phyloP scores from a whole-genome alignment of 1,140 invertebrate species.

The Monochamus saltuarius region DNA sequence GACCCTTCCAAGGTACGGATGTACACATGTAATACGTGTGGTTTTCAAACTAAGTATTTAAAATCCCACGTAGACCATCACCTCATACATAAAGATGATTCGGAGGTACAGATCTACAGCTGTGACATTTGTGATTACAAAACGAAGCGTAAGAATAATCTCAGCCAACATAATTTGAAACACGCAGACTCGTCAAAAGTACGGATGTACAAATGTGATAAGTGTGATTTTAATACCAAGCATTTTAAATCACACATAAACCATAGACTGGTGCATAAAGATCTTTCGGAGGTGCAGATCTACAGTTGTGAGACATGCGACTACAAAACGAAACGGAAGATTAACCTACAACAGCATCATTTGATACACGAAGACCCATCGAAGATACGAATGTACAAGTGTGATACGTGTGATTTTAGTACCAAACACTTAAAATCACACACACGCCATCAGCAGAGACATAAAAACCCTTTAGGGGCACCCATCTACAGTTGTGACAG shows the following conservation, averaged over 20 bases:
- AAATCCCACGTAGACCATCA: constrained; percentile 17
- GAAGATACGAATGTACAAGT: too few relatives aligned
- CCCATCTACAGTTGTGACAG: too few relatives aligned
- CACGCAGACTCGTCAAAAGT: background rate
- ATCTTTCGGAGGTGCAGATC: constrained; percentile 17
- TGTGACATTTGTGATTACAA: too few relatives aligned
- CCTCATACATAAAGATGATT: constrained; percentile 23
- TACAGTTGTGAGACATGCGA: background rate
- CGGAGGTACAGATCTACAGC: background rate
- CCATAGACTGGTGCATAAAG: constrained; percentile 23
- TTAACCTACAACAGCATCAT: constrained; percentile 15
- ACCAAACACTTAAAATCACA: too few relatives aligned
- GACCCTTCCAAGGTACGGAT: constrained; percentile 23
- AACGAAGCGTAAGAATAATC: too few relatives aligned
- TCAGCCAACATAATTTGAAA: too few relatives aligned
- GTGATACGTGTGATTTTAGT: too few relatives aligned
- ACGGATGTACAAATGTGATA: too few relatives aligned
- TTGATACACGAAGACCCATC: background rate
- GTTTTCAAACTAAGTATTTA: constrained; percentile 23
- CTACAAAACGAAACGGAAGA: constrained; percentile 25
- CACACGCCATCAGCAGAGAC: too few relatives aligned
- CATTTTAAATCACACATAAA: background rate
- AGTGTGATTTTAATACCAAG: too few relatives aligned
- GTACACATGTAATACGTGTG: constrained; percentile 21
- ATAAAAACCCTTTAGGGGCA: too few relatives aligned